Base-by-base conservation (phyloP, 2,113 vertebrate species). In the Cairina moschata region DNA sequence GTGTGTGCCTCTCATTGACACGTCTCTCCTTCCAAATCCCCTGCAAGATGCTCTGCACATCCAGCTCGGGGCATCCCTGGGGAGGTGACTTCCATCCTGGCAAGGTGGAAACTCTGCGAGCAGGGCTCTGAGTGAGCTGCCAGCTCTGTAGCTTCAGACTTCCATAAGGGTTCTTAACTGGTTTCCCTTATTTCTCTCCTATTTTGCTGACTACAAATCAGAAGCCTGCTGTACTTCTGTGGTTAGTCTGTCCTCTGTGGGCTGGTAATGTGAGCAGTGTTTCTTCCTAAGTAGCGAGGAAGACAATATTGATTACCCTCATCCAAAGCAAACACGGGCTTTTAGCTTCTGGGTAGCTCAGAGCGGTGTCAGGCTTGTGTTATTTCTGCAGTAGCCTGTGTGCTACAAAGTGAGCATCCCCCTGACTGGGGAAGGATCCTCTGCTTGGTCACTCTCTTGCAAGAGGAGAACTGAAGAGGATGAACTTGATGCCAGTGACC, bases 291-390 rank as follows among this genome's bases (percentile, higher is more conserved):
- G 18, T 20, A 46, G 18, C 10, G 9, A 63, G 15, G 11, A 7
- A 28, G 17, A 2, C 28, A 10, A 10, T 23, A 3, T 5, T 7
- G 21, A 28, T 28, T 18, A 18, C 36, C 32, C 36, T 56, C 34
- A 5, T 13, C 48, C 13, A 13, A 34, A 29, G 42, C 13, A 28
- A 44, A 28, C n/a, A 5, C 1, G 4, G 26, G 20, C 23, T 18
- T 23, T n/a, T 44, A 5, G 29, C 17, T 16, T 22, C 36, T 8
- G 26, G 4, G 8, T 11, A 4, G 17, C 14, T 66, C 10, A 17
- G 42, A 48, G 76, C 42, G 3, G 18, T 1, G 13, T 20, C 2
- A 2, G 2, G 0, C 15, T 65, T 50, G 31, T 40, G 31, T 40
- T 48, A 6, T 7, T 84, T 8, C 36, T 55, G 17, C 71, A 17